Percentiles rank a stretch among this genome's conserved stretches.
Conservation (phyloP, 2,113 vertebrate species). For the Heliornis fulica region DNA sequence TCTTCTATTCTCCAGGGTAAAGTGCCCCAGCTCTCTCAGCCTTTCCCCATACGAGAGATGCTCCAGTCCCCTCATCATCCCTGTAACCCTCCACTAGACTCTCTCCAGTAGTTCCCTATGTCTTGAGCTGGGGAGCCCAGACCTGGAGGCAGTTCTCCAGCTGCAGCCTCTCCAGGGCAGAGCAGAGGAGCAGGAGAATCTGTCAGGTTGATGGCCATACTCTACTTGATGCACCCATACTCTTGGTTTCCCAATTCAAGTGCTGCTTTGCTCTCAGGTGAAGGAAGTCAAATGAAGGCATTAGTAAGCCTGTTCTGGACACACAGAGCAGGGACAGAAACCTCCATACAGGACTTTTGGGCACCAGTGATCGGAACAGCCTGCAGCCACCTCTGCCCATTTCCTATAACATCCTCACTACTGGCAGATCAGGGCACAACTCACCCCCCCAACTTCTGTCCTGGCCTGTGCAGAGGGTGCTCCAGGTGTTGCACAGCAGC, state of each 20-base stretch:
- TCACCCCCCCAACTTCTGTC: fast-evolving
- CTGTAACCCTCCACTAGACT: no score
- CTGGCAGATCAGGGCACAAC: not conserved
- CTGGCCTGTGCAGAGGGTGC: not conserved
- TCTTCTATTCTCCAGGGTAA: no score
- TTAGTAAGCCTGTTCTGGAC: not conserved
- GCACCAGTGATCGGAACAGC: fast-evolving
- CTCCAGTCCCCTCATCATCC: no score
- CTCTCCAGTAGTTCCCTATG: no score
- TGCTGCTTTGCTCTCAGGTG: not conserved
- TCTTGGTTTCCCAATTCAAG: not conserved
- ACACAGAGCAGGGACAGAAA: fast-evolving
- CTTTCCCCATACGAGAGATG: no score
- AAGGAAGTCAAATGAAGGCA: not conserved
- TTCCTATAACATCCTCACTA: not conserved
- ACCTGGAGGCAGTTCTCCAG: no score
- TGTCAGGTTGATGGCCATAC: no score
- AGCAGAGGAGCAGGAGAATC: no score
- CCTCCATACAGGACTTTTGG: fast-evolving
- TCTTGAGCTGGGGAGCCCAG: no score
- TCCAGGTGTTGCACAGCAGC: fast-evolving
- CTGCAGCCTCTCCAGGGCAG: no score
- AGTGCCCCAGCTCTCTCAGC: no score
- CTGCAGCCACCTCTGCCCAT: fast-evolving
- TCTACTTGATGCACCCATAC: no score